phyloP scores from a whole-genome alignment of 2,888 invertebrate genomes.

The Petrolisthes cinctipes region DNA sequence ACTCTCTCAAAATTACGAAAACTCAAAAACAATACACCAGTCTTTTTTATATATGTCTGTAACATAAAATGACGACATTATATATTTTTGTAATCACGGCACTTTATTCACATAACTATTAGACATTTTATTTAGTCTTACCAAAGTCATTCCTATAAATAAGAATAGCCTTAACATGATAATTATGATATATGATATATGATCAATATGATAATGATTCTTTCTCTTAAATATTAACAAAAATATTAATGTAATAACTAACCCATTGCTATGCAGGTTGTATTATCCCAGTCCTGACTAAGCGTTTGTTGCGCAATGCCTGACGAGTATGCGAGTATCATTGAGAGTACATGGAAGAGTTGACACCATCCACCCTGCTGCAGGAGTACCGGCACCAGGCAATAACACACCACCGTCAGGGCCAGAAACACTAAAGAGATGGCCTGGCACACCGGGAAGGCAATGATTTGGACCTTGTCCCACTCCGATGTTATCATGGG shows the following conservation, averaged over 20 bases:
- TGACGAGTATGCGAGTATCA: conserved; percentile 27
- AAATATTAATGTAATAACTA: neutral
- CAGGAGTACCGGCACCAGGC: conserved; percentile 25
- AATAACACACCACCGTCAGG: conserved; percentile 31
- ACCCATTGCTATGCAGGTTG: conserved; percentile 25
- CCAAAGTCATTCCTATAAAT: too few relatives aligned
- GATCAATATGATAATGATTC: too few relatives aligned
- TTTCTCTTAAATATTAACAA: too few relatives aligned
- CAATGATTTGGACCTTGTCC: neutral
- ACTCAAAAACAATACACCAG: too few relatives aligned
- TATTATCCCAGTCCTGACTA: neutral
- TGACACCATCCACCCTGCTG: conserved; percentile 30
- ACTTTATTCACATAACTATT: too few relatives aligned
- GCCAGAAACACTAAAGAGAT: conserved; percentile 26
- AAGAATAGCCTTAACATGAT: too few relatives aligned
- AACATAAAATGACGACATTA: too few relatives aligned
- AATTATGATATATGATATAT: too few relatives aligned
- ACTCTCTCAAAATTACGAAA: too few relatives aligned
- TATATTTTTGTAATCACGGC: too few relatives aligned
- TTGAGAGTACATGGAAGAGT: conserved; percentile 34
- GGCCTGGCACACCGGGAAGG: neutral
- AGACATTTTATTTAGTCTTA: too few relatives aligned
- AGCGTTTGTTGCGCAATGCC: neutral
- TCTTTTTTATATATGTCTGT: too few relatives aligned
- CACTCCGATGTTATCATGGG: neutral